phyloP scores from a whole-genome alignment of 1,140 invertebrate genomes.

The Laodelphax striatellus region DNA sequence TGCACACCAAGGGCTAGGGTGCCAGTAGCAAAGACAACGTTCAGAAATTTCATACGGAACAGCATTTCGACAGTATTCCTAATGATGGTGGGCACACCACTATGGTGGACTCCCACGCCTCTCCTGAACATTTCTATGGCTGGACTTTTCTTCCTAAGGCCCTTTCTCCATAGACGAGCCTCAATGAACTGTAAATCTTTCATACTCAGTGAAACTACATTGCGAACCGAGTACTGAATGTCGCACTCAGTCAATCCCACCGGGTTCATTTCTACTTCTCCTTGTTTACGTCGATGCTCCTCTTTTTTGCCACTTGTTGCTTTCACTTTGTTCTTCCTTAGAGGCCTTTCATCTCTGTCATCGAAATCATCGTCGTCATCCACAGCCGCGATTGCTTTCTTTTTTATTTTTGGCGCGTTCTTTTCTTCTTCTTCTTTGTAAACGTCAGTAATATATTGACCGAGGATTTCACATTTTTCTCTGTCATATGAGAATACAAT shows the following conservation, averaged over 20 bases:
- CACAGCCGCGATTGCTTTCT: neutral
- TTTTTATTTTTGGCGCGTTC: constrained; percentile 1
- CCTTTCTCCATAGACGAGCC: neutral
- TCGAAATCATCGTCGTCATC: neutral
- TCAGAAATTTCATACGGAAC: constrained; percentile 19
- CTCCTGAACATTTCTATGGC: constrained; percentile 7
- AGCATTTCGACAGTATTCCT: constrained; percentile 20
- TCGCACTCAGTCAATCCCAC: neutral
- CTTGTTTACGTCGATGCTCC: neutral
- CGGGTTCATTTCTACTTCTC: neutral
- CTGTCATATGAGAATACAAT: constrained; percentile 21
- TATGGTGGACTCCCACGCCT: constrained; percentile 18
- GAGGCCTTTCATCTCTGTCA: neutral
- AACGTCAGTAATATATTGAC: neutral
- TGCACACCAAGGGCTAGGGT: constrained; percentile 22
- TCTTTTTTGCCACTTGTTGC: neutral
- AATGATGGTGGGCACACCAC: constrained; percentile 12
- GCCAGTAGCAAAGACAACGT: constrained; percentile 17
- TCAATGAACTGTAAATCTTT: constrained; percentile 16
- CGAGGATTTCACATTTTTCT: neutral
- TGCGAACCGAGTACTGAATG: constrained; percentile 1
- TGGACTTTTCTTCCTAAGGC: neutral
- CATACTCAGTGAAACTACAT: neutral
- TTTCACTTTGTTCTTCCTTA: constrained; percentile 6
- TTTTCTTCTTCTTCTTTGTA: constrained; percentile 3